Base-by-base conservation (phyloP, 2,797 vertebrate genomes). In the Chaunax sp. region DNA sequence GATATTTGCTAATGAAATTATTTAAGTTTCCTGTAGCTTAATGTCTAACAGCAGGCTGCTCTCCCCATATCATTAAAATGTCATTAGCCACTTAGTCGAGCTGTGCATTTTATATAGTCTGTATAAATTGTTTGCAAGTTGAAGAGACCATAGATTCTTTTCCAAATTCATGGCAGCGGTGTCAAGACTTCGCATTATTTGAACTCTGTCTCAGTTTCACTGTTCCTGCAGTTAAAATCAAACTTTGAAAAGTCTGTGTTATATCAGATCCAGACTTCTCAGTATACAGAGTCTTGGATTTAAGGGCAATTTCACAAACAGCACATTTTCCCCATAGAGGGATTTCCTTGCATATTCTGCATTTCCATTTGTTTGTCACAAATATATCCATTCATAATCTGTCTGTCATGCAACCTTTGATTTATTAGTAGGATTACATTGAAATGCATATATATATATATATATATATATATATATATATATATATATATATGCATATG, bases 281-380 rank as follows among this genome's bases (percentile, higher is more conserved):
- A 2, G 2, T 52, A 58, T 37, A 49, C 23, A 20, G 37, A 55
- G 23, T 12, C 14, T 64, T 51, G 55, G 20, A 51, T 59, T 46
- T 46, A 30, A 64, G 60, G 51, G 23, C 54, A 72, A 10, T 13
- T 19, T 26, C 63, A 56, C 41, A 57, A 40, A 64, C 52, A 49
- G 49, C 53, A 64, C 38, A 50, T 58, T 75, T 71, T 62, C 47
- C 57, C 23, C 18, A 35, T 25, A 56, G 16, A 70, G 54, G 54
- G 33, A 35, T n/a, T 46, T 26, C 22, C 40, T 37, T 41, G 41
- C 6, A n/a, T n/a, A n/a, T n/a, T n/a, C n/a, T n/a, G n/a, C n/a
- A n/a, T n/a, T 41, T 35, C 30, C 13, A 55, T 62, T 58, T 56
- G 25, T 63, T 62, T 60, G 25, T 69, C 18, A 53, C n/a, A n/a